phyloP scores from a whole-genome alignment of 2,888 invertebrate genomes.

The Micropterix aruncella region DNA sequence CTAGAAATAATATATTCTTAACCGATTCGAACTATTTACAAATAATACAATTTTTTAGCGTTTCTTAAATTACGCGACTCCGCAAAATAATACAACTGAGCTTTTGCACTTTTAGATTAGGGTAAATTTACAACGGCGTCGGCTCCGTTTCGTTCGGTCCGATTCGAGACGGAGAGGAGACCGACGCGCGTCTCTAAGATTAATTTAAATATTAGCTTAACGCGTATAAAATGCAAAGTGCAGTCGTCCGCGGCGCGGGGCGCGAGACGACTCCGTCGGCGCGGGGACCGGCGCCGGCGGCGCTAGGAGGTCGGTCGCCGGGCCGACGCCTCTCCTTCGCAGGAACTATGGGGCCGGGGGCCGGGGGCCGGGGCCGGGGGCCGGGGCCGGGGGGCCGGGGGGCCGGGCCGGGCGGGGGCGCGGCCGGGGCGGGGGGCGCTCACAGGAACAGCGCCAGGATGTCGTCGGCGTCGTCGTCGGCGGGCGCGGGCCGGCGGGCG shows the following conservation, averaged over 20 bases:
- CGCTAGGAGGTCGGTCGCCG: slow-evolving; percentile 13
- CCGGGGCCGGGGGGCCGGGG: slow-evolving; percentile 37
- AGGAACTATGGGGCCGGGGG: slow-evolving; percentile 35
- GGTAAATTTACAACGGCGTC: slow-evolving; percentile 34
- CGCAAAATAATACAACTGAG: slow-evolving; percentile 44
- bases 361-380: slow-evolving; percentile 31
- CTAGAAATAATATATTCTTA: slow-evolving; percentile 47
- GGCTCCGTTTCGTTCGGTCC: too few relatives aligned
- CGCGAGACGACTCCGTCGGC: slow-evolving; percentile 13
- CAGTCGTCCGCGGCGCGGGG: slow-evolving; percentile 18
- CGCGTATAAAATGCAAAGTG: slow-evolving; percentile 38
- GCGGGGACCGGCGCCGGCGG: slow-evolving; percentile 12
- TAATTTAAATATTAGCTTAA: too few relatives aligned
- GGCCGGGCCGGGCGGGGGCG: slow-evolving; percentile 34
- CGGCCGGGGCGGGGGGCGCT: slow-evolving; percentile 41
- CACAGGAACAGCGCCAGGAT: slow-evolving; percentile 13
- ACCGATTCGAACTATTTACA: slow-evolving; percentile 42
- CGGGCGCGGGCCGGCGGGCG: slow-evolving; percentile 13
- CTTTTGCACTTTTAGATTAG: slow-evolving; percentile 37
- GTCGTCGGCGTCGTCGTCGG: slow-evolving; percentile 13
- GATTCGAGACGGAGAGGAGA: too few relatives aligned
- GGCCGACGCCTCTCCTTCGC: slow-evolving; percentile 29
- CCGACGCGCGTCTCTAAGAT: too few relatives aligned
- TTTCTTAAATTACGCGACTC: slow-evolving; percentile 40
- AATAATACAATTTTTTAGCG: slow-evolving; percentile 47